These are phyloP conservation scores for Episyrphus balteatus DNA, from an alignment of 1,140 invertebrate genomes.

Conservation along the genomic window DNA sequence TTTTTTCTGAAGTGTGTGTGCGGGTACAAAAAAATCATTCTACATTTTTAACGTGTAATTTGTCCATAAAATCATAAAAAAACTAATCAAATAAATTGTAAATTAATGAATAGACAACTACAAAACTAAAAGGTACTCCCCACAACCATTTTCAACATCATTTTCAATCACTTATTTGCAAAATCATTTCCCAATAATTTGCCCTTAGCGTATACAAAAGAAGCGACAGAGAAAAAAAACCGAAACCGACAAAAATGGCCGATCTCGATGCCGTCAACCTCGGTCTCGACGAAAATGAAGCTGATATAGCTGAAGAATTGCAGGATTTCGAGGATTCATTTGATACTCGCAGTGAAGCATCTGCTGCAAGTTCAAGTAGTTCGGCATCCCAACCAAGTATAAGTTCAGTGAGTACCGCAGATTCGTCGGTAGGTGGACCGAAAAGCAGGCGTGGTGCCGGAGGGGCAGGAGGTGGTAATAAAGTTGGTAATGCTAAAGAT, in stretches of 20 bases:
- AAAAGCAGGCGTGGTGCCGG: conserved; percentile 39
- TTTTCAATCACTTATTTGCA: no score
- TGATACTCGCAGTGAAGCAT: conserved; percentile 71
- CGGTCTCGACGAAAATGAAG: conserved; percentile 56
- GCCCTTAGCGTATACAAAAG: no score
- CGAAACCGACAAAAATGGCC: conserved; percentile 20
- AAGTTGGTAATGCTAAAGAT: not conserved
- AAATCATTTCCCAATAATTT: no score
- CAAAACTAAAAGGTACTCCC: no score
- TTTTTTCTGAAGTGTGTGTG: no score
- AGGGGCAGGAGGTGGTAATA: conserved; percentile 39
- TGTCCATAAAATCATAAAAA: no score
- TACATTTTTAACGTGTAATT: no score
- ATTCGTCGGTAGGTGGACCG: conserved; percentile 29
- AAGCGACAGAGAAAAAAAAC: no score
- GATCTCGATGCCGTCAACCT: conserved; percentile 52
- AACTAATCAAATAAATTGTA: no score
- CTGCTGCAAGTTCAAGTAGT: conserved; percentile 48
- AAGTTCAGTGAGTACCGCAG: conserved; percentile 57
- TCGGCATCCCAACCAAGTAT: conserved; percentile 56
- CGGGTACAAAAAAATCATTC: no score
- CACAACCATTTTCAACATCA: no score
- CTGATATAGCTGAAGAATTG: conserved; percentile 58
- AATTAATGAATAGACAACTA: no score
- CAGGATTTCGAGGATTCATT: conserved; percentile 51